Base-by-base conservation (phyloP, 2,797 vertebrate species). In the Falco columbarius region DNA sequence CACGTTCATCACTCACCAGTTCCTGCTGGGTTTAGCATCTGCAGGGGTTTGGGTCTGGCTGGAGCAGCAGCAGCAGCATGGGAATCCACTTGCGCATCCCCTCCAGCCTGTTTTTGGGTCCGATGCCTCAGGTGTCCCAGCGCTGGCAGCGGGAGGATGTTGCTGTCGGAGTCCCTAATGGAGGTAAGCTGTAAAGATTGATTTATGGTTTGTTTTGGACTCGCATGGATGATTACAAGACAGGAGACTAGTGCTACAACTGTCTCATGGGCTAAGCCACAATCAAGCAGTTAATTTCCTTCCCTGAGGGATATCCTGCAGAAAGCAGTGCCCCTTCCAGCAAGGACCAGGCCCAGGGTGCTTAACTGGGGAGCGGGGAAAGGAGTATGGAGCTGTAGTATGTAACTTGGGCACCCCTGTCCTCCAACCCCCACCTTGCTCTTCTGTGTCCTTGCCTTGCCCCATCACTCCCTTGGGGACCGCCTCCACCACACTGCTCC, bases 191-290 rank as follows among this genome's bases (percentile, higher is more conserved):
- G 51, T 7, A 32, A 44, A 40, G 30, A 30, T 55, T 12, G 74
- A 66, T 54, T 15, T 34, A 47, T 26, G 44, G 32, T 16, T 74
- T 34, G 58, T 9, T 90, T 72, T 30, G 54, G 75, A 15, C 21
- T 40, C 0, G 0, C 23, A 0, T 12, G 54, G 55, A 20, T 71
- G 66, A 19, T 77, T 20, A 21, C 20, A 7, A 34, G 61, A 73
- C 1, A 0, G 55, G 54, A 34, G 40, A 20, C 0, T 3, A 59
- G 34, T 1, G 3, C 21, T 59, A 3, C 23, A 72, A 5, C 83
- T 3, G 16, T 21, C 40, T 44, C 0, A 0, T 63, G 49, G 42
- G n/a, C 38, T 47, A 12, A 79, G 40, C 24, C 47, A 29, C 14
- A 7, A 3, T 34, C 49, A 2, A n/a, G 55, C 36, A 30, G 54